These are phyloP conservation scores for Eristalinus aeneus DNA, from an alignment of 2,888 invertebrate genomes.

Conservation along the genomic window DNA sequence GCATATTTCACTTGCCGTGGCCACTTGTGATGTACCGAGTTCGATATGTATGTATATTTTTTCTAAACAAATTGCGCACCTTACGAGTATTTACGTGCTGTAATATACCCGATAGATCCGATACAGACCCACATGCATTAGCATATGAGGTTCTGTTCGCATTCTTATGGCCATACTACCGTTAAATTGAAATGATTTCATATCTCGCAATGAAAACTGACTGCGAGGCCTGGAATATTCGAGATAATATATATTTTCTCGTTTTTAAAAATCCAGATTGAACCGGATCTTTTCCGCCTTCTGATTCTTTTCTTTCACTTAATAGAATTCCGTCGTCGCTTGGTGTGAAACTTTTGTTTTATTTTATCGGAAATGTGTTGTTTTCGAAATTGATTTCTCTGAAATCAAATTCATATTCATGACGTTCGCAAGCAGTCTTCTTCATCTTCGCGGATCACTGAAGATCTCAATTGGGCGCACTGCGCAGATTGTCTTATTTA, in stretches of 20 bases:
- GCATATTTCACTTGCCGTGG: conserved; percentile 52
- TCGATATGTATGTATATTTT: not conserved
- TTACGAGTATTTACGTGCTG: conserved; percentile 36
- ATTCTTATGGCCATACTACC: conserved; percentile 3
- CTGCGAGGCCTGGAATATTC: not conserved
- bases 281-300: not conserved
- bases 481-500: conserved; percentile 53
- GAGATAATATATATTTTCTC: not conserved
- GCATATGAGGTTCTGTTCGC: not conserved
- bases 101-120: not conserved
- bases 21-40: conserved; percentile 38
- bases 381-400: not conserved
- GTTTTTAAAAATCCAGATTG: not conserved
- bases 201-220: conserved; percentile 1
- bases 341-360: not conserved
- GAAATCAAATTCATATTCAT: conserved; percentile 49
- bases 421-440: conserved; percentile 20
- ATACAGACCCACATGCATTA: not conserved
- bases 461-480: conserved; percentile 26
- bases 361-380: conserved; percentile 9
- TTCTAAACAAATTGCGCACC: conserved; percentile 51
- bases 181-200: conserved; percentile 47
- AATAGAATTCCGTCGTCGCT: not conserved
- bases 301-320: not conserved
- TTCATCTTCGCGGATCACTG: conserved; percentile 5